Percentiles rank a stretch among this genome's conserved stretches.
Conservation (phyloP, 2,113 vertebrate species). For the Leptosomus discolor region DNA sequence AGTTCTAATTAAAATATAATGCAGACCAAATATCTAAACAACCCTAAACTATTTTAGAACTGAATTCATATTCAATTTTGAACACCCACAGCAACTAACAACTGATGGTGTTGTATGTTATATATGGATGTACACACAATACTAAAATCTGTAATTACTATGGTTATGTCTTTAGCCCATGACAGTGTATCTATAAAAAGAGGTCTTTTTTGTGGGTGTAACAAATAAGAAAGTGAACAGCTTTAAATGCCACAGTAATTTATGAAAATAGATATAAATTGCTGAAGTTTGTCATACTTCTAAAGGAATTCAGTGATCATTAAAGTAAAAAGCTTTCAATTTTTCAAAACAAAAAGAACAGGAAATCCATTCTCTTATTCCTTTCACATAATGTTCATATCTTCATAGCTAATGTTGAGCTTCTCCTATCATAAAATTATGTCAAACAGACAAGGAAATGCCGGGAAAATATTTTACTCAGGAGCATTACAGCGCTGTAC, state of each 20-base stretch:
- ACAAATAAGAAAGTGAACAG: background rate
- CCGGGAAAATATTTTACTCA: background rate
- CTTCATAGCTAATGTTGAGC: background rate
- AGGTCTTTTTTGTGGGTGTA: background rate
- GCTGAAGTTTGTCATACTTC: background rate
- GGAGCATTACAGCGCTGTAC: background rate
- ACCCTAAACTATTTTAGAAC: slow-evolving; percentile 18
- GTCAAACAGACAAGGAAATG: background rate
- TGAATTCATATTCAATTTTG: background rate
- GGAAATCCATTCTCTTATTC: background rate
- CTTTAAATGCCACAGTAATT: background rate
- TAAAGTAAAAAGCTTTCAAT: background rate
- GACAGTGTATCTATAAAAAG: background rate
- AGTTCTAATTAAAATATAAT: background rate
- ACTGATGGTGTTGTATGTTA: background rate
- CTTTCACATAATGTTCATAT: background rate
- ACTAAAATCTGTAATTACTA: slow-evolving; percentile 14
- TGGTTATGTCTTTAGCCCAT: background rate
- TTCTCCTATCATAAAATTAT: background rate
- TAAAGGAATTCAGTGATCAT: background rate
- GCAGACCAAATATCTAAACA: background rate
- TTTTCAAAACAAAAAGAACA: background rate
- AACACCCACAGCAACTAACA: background rate
- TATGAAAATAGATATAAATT: slow-evolving; percentile 9
- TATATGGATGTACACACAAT: background rate